A percentile compares a stretch with the other conserved stretches of the same genome.
phyloP scores from a whole-genome alignment of 2,888 invertebrate species.

The Onchidella celtica region DNA sequence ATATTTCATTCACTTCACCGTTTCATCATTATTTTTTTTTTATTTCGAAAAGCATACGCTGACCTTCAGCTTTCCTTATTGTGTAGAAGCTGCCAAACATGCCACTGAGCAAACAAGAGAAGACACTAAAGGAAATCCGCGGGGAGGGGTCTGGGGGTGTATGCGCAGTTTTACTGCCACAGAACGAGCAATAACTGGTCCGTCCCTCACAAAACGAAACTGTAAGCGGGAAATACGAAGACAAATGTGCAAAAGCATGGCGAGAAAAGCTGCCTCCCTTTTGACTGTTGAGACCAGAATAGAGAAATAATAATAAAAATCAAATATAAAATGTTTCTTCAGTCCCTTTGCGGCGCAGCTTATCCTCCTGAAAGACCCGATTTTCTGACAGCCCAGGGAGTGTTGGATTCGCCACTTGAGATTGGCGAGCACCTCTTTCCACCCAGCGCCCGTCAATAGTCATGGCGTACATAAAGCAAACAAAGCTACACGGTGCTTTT shows the following conservation, averaged over 20 bases:
- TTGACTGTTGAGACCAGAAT: background rate
- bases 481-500: background rate
- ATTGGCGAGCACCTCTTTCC: background rate
- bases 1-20: too few relatives aligned
- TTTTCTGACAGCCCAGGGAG: background rate
- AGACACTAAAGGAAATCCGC: too few relatives aligned
- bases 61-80: background rate
- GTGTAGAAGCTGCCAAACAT: background rate
- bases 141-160: too few relatives aligned
- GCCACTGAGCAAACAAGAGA: background rate
- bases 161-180: too few relatives aligned
- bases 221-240: background rate
- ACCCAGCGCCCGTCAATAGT: background rate
- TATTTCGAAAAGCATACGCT: too few relatives aligned
- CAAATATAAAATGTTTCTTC: conserved; percentile 1
- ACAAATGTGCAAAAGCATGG: background rate
- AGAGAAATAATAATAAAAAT: background rate
- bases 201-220: too few relatives aligned
- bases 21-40: too few relatives aligned
- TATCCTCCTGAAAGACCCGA: background rate
- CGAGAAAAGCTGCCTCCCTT: background rate
- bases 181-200: too few relatives aligned
- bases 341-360: background rate
- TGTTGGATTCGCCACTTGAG: background rate
- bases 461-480: conserved; percentile 3